Evolutionary conservation across 2,113 vertebrate genomes (phyloP).

Genomic region (Podilymbus podiceps): DNA sequence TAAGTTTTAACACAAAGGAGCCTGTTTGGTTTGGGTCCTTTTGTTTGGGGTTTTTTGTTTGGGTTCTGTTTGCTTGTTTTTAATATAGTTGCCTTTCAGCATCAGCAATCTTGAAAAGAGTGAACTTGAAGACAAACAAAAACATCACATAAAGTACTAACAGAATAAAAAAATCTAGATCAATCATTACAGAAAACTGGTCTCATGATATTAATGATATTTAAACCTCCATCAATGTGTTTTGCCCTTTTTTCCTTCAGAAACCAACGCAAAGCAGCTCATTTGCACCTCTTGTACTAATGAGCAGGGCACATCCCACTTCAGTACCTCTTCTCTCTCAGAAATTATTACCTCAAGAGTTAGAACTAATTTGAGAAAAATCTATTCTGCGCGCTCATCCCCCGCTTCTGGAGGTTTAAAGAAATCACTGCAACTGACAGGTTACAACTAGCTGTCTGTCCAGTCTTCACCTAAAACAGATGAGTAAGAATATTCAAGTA

Average conservation of each 20-base stretch:
- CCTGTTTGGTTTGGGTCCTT: too few species aligned
- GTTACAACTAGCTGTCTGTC: not conserved
- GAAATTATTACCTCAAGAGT: not conserved
- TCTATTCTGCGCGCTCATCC: not conserved
- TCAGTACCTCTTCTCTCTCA: not conserved
- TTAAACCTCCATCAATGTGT: not conserved
- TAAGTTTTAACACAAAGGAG: not conserved
- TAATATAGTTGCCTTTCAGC: not conserved
- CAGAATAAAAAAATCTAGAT: not conserved
- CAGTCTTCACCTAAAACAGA: not conserved
- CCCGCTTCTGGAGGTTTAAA: not conserved
- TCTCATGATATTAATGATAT: not conserved
- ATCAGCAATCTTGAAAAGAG: not conserved
- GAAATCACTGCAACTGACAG: not conserved
- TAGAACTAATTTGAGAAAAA: not conserved
- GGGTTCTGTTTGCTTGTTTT: not conserved
- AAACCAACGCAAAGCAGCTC: not conserved
- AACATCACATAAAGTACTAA: not conserved
- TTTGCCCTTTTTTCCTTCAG: not conserved
- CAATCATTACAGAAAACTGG: not conserved
- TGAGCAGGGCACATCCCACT: not conserved
- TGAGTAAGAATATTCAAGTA: not conserved
- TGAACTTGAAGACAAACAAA: not conserved
- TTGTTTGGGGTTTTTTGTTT: too few species aligned
- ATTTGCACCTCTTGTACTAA: not conserved